Evolutionary conservation across 2,113 vertebrate species (phyloP).

Genomic region (Phalacrocorax pelagicus): DNA sequence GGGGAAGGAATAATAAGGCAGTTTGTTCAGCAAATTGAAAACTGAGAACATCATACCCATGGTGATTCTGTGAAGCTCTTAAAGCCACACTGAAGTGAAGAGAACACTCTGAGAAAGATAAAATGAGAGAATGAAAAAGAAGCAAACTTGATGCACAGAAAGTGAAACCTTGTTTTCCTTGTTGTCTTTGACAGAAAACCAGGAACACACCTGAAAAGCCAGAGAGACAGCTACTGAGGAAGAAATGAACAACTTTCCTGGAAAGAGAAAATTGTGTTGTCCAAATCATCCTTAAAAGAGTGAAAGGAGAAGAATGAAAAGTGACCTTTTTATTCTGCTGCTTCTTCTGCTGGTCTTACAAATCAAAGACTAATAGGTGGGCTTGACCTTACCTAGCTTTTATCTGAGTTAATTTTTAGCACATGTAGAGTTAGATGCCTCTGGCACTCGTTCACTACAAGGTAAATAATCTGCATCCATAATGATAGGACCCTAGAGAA

Average conservation of each 20-base stretch:
- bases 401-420: not conserved
- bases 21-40: not conserved
- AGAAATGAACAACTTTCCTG: not conserved
- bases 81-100: not conserved
- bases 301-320: not conserved
- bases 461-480: not conserved
- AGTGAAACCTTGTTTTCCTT: not conserved
- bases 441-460: not conserved
- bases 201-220: not conserved
- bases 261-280: not conserved
- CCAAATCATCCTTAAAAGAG: not conserved
- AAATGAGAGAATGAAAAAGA: not conserved
- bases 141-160: not conserved
- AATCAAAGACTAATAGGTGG: not conserved
- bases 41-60: not conserved
- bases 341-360: not conserved
- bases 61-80: not conserved
- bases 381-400: not conserved
- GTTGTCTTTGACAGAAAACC: not conserved
- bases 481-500: not conserved
- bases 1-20: not conserved
- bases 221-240: not conserved
- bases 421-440: not conserved
- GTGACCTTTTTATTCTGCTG: fast-evolving
- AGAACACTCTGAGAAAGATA: not conserved